Conservation (phyloP, 2,113 vertebrate genomes). For the Phrynosoma platyrhinos region DNA sequence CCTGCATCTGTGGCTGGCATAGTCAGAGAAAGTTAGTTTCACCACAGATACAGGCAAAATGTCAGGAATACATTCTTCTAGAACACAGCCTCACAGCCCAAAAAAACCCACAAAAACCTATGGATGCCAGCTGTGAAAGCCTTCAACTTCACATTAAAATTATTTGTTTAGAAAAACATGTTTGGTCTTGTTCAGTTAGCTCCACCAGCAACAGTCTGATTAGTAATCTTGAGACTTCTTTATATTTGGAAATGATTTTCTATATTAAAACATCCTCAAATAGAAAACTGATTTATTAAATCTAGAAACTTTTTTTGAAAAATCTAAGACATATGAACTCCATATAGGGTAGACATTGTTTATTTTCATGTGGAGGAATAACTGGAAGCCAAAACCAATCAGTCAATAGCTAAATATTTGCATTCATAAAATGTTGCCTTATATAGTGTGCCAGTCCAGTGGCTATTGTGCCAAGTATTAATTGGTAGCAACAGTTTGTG, state of each 20-base stretch:
- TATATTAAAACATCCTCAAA: neutral
- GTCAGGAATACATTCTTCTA: too few species aligned
- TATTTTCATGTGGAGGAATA: neutral
- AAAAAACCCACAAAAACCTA: too few species aligned
- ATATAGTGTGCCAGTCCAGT: too few species aligned
- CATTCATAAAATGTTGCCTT: neutral
- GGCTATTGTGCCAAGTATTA: neutral
- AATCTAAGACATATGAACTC: too few species aligned
- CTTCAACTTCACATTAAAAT: neutral
- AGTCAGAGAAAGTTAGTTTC: too few species aligned
- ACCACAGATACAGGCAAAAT: too few species aligned
- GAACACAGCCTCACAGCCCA: too few species aligned
- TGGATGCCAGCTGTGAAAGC: too few species aligned
- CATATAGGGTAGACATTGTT: neutral
- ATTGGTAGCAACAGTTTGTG: neutral
- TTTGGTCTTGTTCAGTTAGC: neutral
- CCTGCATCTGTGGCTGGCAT: too few species aligned
- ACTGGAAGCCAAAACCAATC: neutral
- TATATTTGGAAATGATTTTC: neutral
- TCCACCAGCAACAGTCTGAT: neutral
- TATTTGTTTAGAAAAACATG: slow-evolving; percentile 2
- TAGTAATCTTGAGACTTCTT: neutral
- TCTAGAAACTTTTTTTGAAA: too few species aligned
- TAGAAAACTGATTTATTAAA: neutral
- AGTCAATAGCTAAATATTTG: slow-evolving; percentile 1